These are phyloP conservation scores for Nymphicus hollandicus DNA, from an alignment of 2,113 vertebrate genomes.

Conservation along the genomic window DNA sequence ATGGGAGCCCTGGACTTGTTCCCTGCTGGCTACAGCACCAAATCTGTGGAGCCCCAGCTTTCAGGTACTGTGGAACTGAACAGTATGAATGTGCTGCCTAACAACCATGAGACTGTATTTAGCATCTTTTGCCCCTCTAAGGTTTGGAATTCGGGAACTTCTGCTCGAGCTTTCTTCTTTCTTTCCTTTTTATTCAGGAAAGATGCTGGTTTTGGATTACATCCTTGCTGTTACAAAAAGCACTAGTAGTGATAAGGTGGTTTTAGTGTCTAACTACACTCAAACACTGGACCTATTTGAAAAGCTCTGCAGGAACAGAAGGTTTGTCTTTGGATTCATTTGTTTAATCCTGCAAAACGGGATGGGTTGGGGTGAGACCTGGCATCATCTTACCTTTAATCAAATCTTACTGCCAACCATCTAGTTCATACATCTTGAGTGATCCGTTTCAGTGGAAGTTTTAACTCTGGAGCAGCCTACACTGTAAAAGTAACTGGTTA, in stretches of 20 bases:
- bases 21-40: slow-evolving; percentile 84
- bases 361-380: background rate
- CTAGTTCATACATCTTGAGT: background rate
- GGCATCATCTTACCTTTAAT: background rate
- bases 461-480: background rate
- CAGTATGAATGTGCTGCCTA: background rate
- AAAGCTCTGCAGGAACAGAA: slow-evolving; percentile 89
- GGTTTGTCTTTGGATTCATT: slow-evolving; percentile 65
- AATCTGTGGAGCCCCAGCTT: slow-evolving; percentile 89
- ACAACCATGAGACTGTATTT: background rate
- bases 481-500: background rate
- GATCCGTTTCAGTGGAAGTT: background rate
- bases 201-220: slow-evolving; percentile 96
- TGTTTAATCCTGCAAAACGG: background rate
- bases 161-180: background rate
- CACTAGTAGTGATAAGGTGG: slow-evolving; percentile 89
- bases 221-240: slow-evolving; percentile 91
- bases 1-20: slow-evolving; percentile 86
- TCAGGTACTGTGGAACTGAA: slow-evolving; percentile 78
- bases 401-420: background rate
- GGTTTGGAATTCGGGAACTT: background rate
- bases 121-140: background rate
- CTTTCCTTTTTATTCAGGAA: slow-evolving; percentile 74
- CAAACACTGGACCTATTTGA: slow-evolving; percentile 97
- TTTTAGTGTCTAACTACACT: slow-evolving; percentile 97